A percentile compares a stretch with the other conserved stretches of the same genome.
Evolutionary conservation across 2,888 invertebrate genomes (phyloP).

Genomic region (Nemotelus nigrinus): DNA sequence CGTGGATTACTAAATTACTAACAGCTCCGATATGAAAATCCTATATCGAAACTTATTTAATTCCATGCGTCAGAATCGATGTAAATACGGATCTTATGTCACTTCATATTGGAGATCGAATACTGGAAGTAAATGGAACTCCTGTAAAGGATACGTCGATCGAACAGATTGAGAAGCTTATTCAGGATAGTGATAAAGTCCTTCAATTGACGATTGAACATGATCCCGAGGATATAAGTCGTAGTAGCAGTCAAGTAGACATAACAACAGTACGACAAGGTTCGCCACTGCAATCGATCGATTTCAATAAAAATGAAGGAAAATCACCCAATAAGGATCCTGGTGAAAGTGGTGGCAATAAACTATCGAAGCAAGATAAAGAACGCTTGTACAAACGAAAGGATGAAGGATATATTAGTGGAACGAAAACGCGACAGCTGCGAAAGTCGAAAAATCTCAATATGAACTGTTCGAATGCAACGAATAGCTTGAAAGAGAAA

Average conservation of each 20-base stretch:
- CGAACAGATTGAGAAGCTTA: conserved; percentile 79
- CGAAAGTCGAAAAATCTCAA: conserved; percentile 68
- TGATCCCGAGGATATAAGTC: conserved; percentile 79
- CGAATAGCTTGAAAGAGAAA: conserved; percentile 71
- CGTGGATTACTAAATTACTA: no score
- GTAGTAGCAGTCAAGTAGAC: conserved; percentile 67
- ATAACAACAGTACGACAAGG: conserved; percentile 55
- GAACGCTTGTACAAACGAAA: conserved; percentile 61
- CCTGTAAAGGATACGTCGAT: conserved; percentile 83
- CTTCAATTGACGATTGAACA: conserved; percentile 90
- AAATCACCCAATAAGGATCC: conserved; percentile 15
- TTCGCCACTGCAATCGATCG: conserved; percentile 63
- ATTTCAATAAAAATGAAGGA: conserved; percentile 47
- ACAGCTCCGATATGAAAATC: no score
- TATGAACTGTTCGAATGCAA: conserved; percentile 55
- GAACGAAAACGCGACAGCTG: conserved; percentile 72
- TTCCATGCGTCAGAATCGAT: conserved; percentile 71
- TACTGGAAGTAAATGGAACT: conserved; percentile 92
- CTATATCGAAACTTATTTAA: no score
- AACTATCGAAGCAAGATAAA: conserved; percentile 65
- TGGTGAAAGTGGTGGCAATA: conserved; percentile 61
- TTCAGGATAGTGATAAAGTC: conserved; percentile 76
- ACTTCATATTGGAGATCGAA: conserved; percentile 90
- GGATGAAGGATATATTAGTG: conserved; percentile 68
- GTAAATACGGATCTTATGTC: conserved; percentile 84